phyloP scores from a whole-genome alignment of 2,113 vertebrate genomes.

The Xyliphius kryptos region DNA sequence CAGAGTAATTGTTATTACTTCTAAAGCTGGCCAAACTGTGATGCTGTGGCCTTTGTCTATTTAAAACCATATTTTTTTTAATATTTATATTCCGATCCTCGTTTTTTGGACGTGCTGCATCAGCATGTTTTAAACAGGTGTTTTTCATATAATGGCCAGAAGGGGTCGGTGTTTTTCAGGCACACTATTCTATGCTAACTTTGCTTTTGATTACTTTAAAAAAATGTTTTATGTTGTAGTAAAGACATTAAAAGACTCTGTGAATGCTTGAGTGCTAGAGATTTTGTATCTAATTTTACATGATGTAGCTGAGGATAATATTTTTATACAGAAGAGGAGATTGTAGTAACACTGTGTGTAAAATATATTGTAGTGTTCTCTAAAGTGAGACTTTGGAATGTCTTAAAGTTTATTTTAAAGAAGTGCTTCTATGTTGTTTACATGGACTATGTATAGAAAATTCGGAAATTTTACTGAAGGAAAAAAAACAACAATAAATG shows the following conservation, averaged over 20 bases:
- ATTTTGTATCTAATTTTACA: no score
- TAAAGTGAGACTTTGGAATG: background rate
- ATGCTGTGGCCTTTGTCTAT: background rate
- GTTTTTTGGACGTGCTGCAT: slow-evolving; percentile 48
- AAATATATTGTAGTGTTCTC: background rate
- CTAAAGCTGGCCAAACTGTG: background rate
- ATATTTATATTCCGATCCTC: slow-evolving; percentile 30
- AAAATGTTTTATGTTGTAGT: background rate
- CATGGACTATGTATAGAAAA: slow-evolving; percentile 25
- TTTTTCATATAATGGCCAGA: slow-evolving; percentile 46
- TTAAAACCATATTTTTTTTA: background rate
- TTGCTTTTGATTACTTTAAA: background rate
- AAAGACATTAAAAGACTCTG: no score
- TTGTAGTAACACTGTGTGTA: slow-evolving; percentile 4
- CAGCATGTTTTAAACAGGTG: slow-evolving; percentile 50
- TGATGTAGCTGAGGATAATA: no score
- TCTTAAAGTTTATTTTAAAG: slow-evolving; percentile 30
- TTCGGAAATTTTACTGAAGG: no score
- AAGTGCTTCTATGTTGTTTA: slow-evolving; percentile 20
- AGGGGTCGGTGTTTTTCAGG: slow-evolving; percentile 56
- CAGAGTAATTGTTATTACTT: background rate
- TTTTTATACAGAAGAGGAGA: background rate
- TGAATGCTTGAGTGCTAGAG: no score
- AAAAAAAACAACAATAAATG: slow-evolving; percentile 53
- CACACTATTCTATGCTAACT: background rate